Base-by-base conservation (phyloP, 2,888 invertebrate species). In the Athalia cordata region DNA sequence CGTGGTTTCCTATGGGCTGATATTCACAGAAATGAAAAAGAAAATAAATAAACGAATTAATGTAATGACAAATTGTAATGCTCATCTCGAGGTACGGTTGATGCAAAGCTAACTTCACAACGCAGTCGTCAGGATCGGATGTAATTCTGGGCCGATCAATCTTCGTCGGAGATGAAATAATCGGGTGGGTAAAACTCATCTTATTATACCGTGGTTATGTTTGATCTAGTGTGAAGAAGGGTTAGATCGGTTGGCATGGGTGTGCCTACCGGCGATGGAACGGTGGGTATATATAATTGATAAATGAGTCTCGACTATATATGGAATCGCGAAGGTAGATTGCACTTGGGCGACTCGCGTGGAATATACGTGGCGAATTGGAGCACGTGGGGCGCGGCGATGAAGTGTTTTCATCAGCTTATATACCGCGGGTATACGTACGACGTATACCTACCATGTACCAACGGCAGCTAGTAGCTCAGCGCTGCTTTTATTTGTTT, bases 311-410 rank as follows among this genome's bases (percentile, higher is more conserved):
- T 29, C 8, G 59, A n/a, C 72, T 72, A 59, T 72, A 47, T 72
- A 59, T 59, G 72, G 72, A 72, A 72, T 72, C 59, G 68, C 59
- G 72, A 59, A 29, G 13, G 47, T 59, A 47, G 57, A 72, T 72
- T 72, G 68, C 68, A 68, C 68, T 52, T 49, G 29, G 66, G 52
- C 52, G 52, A 52, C 52, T 11, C 52, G 52, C 52, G 52, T 11
- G 8, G 52, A 52, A 11, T 7, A 52, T 52, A 9, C 68, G 55
- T 59, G 5, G 72, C 72, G 72, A 72, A 72, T 72, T 72, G 72
- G 72, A 72, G 72, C 72, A 59, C 57, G 43, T 59, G 43, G 72
- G 72, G 72, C 72, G 72, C 72, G 72, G 72, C 72, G 72, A 47
- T 47, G 72, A 13, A 47, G 57, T 47, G 72, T 72, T 68, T 68